Conservation (phyloP, 2,113 vertebrate species). For the Lota lota region DNA sequence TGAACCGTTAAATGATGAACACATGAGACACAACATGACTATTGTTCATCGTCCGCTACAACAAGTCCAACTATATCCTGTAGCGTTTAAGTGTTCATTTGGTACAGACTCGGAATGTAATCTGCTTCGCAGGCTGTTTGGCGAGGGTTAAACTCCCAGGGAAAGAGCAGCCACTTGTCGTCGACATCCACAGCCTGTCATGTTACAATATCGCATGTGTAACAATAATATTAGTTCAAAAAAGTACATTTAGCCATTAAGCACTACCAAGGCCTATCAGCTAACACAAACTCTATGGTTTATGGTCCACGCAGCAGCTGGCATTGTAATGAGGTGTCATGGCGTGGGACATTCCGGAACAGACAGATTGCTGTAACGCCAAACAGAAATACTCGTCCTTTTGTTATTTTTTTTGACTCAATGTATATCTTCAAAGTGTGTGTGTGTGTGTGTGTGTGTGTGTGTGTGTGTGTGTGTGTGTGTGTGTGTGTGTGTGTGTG, state of each 20-base stretch:
- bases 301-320: conserved; percentile 80
- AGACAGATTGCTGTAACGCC: conserved; percentile 66
- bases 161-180: background rate
- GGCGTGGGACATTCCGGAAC: conserved; percentile 72
- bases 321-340: conserved; percentile 94
- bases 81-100: no score
- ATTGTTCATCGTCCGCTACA: no score
- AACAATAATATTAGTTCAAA: conserved; percentile 91
- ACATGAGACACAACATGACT: no score
- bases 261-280: conserved; percentile 85
- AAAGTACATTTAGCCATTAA: conserved; percentile 77
- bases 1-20: no score
- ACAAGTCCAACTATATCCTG: no score
- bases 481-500: background rate
- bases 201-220: conserved; percentile 66
- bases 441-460: background rate
- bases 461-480: background rate
- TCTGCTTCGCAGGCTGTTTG: background rate
- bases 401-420: background rate
- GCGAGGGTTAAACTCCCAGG: background rate
- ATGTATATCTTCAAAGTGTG: conserved; percentile 13
- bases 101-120: background rate
- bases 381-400: conserved; percentile 10
- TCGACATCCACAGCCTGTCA: conserved; percentile 76
- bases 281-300: conserved; percentile 89